Base-by-base conservation (phyloP, 23 tunicate species). In the Halocynthia roretzi region DNA sequence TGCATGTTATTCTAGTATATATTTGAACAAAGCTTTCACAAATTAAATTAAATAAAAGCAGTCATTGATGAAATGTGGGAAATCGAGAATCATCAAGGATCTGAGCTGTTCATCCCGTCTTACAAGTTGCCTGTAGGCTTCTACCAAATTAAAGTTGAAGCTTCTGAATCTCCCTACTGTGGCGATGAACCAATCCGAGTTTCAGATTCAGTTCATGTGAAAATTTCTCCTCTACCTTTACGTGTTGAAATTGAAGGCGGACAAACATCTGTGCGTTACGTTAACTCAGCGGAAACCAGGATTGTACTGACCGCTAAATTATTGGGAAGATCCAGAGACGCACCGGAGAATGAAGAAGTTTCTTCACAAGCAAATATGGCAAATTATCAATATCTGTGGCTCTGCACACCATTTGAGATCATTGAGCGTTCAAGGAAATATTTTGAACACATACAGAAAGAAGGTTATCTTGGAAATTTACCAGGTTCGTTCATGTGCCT, bases 91-190 rank as follows among this genome's bases (percentile, higher is more conserved):
- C 57, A 62, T 14, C 8, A 62, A 44, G 57, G 17, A 19, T 7
- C 67, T 5, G 76, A 56, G 14, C 20, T 80, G 8, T 68, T 18
- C 20, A 11, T 80, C 7, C 65, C 83, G 52, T 54, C 83, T 15
- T 22, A 53, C 15, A 22, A 7, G 8, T 63, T 80, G 6, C 15
- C 20, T 15, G 65, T 56, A 15, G 83, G 83, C 11, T 18, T 52
- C 21, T 80, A 80, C 48, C 50, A 61, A 20, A 63, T 18, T 7
- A 63, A 52, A 52, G 68, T 80, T 53, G 10, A 55, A 6, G 75
- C 54, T 7, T 53, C 75, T 8, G 83, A 80, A 15, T 17, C 15
- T 8, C 73, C 83, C 8, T 80, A 51, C 76, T 80, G 83, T 52
- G 76, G 73, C 15, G 9, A 51, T 7, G 54, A 50, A 19, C 52